Percentiles rank a stretch among this genome's conserved stretches.
Conservation (phyloP, 2,888 invertebrate genomes). For the Laothoe populi region DNA sequence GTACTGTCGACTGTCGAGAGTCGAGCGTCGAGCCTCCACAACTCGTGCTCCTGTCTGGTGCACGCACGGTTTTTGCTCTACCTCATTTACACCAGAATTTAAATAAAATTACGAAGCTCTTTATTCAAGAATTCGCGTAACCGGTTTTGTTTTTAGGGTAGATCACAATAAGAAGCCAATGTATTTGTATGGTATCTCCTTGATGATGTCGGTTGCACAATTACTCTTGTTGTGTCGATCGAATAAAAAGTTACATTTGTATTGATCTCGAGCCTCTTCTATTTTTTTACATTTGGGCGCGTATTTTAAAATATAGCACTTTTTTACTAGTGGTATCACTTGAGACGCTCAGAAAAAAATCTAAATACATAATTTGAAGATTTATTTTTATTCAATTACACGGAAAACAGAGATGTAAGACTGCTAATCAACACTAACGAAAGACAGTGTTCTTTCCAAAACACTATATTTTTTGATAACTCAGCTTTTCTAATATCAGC, state of each 20-base stretch:
- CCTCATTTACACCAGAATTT: constrained; percentile 7
- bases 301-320: too few species aligned
- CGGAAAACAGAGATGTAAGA: too few species aligned
- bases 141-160: background rate
- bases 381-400: too few species aligned
- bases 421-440: background rate
- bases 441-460: background rate
- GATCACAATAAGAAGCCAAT: background rate
- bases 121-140: background rate
- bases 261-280: too few species aligned
- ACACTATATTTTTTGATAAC: background rate
- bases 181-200: background rate
- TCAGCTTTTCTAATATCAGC: background rate
- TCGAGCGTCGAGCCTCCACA: background rate
- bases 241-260: too few species aligned
- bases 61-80: constrained; percentile 15
- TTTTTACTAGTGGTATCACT: too few species aligned
- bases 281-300: too few species aligned
- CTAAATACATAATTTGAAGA: too few species aligned
- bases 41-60: constrained; percentile 3
- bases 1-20: background rate
- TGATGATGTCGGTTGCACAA: background rate
- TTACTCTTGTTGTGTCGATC: too few species aligned
- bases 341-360: too few species aligned
- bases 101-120: constrained; percentile 11